Conservation (phyloP, 2,888 invertebrate genomes). For the Eupeodes luniger region DNA sequence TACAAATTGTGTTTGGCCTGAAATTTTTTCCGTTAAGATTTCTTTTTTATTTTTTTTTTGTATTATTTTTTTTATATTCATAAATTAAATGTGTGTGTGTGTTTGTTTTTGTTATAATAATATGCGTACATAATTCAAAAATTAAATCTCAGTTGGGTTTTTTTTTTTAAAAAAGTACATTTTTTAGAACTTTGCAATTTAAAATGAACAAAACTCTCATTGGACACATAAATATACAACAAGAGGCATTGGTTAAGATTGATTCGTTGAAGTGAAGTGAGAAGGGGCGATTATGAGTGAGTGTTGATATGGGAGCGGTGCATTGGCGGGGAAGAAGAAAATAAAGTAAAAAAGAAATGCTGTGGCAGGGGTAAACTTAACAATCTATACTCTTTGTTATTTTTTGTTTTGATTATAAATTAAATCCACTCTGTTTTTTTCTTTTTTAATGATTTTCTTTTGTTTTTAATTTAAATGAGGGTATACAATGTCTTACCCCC, state of each 20-base stretch:
- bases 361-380: constrained; percentile 31
- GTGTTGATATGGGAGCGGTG: constrained; percentile 3
- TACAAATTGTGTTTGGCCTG: constrained; percentile 30
- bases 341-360: not conserved
- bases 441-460: constrained; percentile 14
- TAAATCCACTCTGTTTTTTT: constrained; percentile 50
- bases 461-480: constrained; percentile 29
- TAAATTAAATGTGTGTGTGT: constrained; percentile 9
- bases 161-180: not conserved
- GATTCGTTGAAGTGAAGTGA: constrained; percentile 1
- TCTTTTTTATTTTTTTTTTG: not conserved
- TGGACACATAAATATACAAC: not conserved
- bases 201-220: not conserved
- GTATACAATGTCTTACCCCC: constrained; percentile 40
- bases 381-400: constrained; percentile 9
- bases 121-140: constrained; percentile 29
- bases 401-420: constrained; percentile 33
- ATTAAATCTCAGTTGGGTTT: constrained; percentile 17
- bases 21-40: constrained; percentile 1
- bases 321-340: not conserved
- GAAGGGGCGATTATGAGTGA: not conserved
- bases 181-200: constrained; percentile 22
- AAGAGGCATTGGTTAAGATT: not conserved
- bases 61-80: constrained; percentile 5
- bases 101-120: not conserved